A percentile compares a stretch with the other conserved stretches of the same genome.
These are phyloP conservation scores for Mactromeris polynyma DNA, from an alignment of 2,888 invertebrate genomes.

Conservation along the genomic window DNA sequence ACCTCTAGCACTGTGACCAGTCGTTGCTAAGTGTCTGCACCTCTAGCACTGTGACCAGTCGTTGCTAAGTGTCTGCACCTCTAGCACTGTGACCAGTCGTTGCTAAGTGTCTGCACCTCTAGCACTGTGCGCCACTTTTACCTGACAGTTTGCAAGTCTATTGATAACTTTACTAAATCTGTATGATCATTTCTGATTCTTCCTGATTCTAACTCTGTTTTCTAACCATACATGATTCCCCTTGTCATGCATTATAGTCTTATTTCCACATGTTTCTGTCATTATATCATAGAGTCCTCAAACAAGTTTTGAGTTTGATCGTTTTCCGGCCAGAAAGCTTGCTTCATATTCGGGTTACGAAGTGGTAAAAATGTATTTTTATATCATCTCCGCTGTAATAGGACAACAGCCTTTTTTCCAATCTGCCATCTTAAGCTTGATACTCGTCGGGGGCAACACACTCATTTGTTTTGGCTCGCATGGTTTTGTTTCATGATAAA, in stretches of 20 bases:
- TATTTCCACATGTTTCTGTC: background rate
- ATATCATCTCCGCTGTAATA: background rate
- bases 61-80: no score
- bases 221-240: background rate
- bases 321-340: constrained; percentile 58
- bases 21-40: no score
- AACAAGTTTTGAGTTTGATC: constrained; percentile 54
- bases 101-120: no score
- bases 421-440: background rate
- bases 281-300: constrained; percentile 40
- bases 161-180: background rate
- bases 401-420: background rate
- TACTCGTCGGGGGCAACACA: background rate
- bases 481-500: background rate
- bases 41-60: no score
- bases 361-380: constrained; percentile 14
- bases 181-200: background rate
- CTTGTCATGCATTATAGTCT: background rate
- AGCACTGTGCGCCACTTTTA: no score
- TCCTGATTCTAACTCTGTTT: background rate
- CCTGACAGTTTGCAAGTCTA: background rate
- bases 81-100: no score
- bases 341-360: background rate
- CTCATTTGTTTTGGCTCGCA: background rate
- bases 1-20: no score